A percentile compares a stretch with the other conserved stretches of the same genome.
Conservation (phyloP, 2,113 vertebrate species). For the Sceloporus undulatus region DNA sequence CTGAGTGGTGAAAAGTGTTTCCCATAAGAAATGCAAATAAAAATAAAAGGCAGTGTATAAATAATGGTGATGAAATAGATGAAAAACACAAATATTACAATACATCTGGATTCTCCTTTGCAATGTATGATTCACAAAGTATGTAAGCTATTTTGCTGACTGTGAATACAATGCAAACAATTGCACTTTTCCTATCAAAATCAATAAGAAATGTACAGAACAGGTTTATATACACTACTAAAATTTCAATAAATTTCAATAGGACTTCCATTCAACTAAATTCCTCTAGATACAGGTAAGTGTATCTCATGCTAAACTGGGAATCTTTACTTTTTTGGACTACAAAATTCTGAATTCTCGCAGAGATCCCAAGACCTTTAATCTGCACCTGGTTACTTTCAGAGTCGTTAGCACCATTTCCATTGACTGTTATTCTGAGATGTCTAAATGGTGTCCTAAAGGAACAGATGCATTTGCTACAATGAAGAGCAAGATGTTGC, state of each 20-base stretch:
- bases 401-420: too few relatives aligned
- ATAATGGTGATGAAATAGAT: neutral
- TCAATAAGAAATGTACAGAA: neutral
- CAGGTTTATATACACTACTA: too few relatives aligned
- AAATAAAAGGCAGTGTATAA: too few relatives aligned
- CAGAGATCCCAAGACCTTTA: neutral
- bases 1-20: too few relatives aligned
- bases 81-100: neutral
- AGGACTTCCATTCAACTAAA: neutral
- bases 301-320: neutral
- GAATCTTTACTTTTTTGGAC: neutral
- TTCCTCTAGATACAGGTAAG: neutral
- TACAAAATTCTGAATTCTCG: neutral
- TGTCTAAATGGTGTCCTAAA: neutral
- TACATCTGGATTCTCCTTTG: neutral
- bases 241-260: neutral
- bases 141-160: neutral
- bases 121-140: neutral
- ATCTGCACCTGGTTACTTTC: too few relatives aligned
- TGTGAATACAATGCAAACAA: neutral
- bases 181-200: neutral
- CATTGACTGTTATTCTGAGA: neutral
- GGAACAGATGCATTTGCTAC: neutral
- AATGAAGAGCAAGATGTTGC: neutral
- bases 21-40: too few relatives aligned